phyloP scores from a whole-genome alignment of 2,888 invertebrate species.

The Imbricaverruca yamaguchii region DNA sequence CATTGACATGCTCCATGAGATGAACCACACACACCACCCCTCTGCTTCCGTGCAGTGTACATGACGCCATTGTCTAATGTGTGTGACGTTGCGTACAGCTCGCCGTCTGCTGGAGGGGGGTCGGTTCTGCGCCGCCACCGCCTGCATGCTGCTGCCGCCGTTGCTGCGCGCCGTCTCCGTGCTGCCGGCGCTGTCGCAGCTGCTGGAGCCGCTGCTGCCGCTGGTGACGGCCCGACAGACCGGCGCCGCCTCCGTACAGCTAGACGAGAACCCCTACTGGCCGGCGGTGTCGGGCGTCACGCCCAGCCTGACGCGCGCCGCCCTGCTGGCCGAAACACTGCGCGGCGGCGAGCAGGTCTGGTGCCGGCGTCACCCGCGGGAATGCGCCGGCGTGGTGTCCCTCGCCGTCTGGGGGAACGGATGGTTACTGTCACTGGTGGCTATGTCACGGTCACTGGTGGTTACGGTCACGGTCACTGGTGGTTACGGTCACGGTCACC shows the following conservation, averaged over 20 bases:
- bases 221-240: background rate
- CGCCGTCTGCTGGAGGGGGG: background rate
- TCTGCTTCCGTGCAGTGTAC: too few relatives aligned
- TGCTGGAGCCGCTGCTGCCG: slow-evolving; percentile 1
- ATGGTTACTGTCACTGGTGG: too few relatives aligned
- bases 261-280: background rate
- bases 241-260: background rate
- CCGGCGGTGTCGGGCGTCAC: background rate
- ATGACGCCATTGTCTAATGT: too few relatives aligned
- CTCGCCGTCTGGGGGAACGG: too few relatives aligned
- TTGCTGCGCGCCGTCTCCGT: slow-evolving; percentile 10
- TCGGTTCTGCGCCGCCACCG: background rate
- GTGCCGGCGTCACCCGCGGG: too few relatives aligned
- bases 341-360: background rate
- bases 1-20: too few relatives aligned
- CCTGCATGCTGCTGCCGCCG: background rate
- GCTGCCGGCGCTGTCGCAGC: background rate
- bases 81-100: background rate
- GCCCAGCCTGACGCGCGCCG: background rate
- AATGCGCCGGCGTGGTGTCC: too few relatives aligned
- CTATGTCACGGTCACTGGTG: background rate
- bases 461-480: too few relatives aligned
- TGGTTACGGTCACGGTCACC: too few relatives aligned
- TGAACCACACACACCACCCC: too few relatives aligned
- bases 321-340: slow-evolving; percentile 1